Evolutionary conservation across 1,140 invertebrate species (phyloP).

Genomic region (Kradibia gibbosae): DNA sequence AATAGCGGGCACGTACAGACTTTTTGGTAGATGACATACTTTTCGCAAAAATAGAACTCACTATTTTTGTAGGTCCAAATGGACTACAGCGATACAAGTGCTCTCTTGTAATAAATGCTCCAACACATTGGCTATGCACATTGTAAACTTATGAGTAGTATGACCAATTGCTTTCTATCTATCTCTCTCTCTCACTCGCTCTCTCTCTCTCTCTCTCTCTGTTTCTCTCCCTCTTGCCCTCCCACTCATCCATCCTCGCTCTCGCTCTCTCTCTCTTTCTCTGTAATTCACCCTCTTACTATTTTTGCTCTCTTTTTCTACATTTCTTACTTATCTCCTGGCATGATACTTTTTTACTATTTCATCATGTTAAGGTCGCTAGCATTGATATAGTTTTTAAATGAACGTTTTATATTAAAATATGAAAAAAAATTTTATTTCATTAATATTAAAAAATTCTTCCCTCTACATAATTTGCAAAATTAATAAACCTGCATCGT

Average conservation of each 20-base stretch:
- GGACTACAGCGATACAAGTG: not conserved
- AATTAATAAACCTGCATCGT: no score
- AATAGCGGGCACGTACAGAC: not conserved
- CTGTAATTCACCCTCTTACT: no score
- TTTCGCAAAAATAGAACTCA: slow-evolving; percentile 34
- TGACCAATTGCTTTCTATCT: not conserved
- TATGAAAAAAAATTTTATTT: no score
- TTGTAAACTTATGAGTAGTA: not conserved
- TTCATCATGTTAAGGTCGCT: not conserved
- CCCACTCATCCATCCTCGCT: not conserved
- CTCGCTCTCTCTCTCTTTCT: no score
- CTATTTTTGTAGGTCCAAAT: slow-evolving; percentile 34
- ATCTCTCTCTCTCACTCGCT: no score
- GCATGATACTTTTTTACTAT: not conserved
- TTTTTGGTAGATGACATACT: slow-evolving; percentile 26
- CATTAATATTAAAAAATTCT: no score
- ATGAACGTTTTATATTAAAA: no score
- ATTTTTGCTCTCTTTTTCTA: not conserved
- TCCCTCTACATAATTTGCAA: no score
- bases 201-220: not conserved
- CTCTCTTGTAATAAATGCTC: slow-evolving; percentile 30
- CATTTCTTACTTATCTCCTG: not conserved
- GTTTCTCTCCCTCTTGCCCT: no score
- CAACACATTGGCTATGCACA: not conserved
- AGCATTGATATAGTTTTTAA: not conserved